A percentile compares a stretch with the other conserved stretches of the same genome.
phyloP scores from a whole-genome alignment of 2,888 invertebrate species.

The Agriopis marginaria region DNA sequence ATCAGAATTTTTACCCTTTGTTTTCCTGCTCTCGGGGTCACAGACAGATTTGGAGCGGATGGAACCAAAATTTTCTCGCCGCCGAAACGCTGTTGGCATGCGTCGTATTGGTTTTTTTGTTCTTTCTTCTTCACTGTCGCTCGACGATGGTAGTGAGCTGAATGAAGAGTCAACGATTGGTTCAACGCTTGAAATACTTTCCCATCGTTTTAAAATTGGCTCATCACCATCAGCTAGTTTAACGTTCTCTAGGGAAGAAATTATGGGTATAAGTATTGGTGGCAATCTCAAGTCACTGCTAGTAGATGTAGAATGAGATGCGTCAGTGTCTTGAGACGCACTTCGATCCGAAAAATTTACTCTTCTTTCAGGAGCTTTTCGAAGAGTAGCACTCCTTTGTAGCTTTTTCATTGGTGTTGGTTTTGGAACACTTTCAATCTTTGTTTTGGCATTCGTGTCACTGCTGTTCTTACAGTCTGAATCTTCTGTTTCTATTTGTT shows the following conservation, averaged over 20 bases:
- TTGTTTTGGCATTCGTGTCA: constrained; percentile 59
- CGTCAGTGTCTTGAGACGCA: constrained; percentile 88
- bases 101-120: constrained; percentile 73
- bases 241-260: constrained; percentile 87
- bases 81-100: constrained; percentile 72
- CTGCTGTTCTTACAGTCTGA: constrained; percentile 66
- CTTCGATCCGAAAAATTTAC: constrained; percentile 84
- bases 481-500: constrained; percentile 67
- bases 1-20: constrained; percentile 69
- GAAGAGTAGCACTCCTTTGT: constrained; percentile 79
- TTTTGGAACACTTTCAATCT: constrained; percentile 54
- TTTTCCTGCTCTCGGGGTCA: constrained; percentile 76
- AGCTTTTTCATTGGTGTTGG: constrained; percentile 65
- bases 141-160: constrained; percentile 85
- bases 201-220: constrained; percentile 83
- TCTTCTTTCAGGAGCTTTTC: constrained; percentile 79
- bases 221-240: constrained; percentile 74
- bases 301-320: constrained; percentile 87
- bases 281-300: constrained; percentile 89
- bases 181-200: constrained; percentile 90
- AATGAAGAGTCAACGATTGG: constrained; percentile 90
- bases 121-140: constrained; percentile 80
- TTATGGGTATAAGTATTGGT: constrained; percentile 90
- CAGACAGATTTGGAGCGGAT: constrained; percentile 82
- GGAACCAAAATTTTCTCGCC: constrained; percentile 74